Base-by-base conservation (phyloP, 1,140 invertebrate genomes). In the Rhysida immarginata region DNA sequence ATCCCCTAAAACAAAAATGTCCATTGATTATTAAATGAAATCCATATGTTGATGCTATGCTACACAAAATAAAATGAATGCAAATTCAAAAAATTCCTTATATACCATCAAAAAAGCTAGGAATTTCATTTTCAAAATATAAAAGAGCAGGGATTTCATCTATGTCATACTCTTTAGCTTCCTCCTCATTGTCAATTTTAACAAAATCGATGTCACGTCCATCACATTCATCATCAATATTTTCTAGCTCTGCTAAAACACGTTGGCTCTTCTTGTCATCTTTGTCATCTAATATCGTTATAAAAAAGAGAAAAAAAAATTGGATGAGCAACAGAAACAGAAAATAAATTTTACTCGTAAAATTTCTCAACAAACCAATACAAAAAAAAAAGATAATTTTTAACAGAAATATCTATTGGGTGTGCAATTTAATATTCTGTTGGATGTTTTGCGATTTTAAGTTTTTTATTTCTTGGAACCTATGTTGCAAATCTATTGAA, bases 171-270 rank as follows among this genome's bases (percentile, higher is more conserved):
- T 92, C 87, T 66, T 82, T 81, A 26, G 89, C 87, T 74, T 93
- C 87, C 44, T 87, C 85, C 54, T 78, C 75, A 69, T 93, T 91
- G 65, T 93, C 88, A 65, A 94, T 89, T 71, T 95, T 95, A 0
- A 94, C 89, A 72, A 95, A 90, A 2, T 90, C 55, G 81, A 95
- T 92, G 63, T 87, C 85, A 58, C 90, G 71, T 58, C 82, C 74
- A 71, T 94, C 89, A 71, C 87, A 91, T 73, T 94, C 89, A 70
- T 94, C 90, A 65, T 94, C 90, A 67, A 94, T 94, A 66, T 92
- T 93, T 74, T 95, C 91, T 59, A 95, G 70, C 74, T 94, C 89
- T 64, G 82, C 83, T 43, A 95, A 73, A 44, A 90, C 85, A 67
- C 81, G 80, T 66, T 86, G 81, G 26, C 86, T 91, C 72, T 87